These are phyloP conservation scores for Tenualosa ilisha DNA, from an alignment of 2,797 vertebrate species.

Conservation along the genomic window DNA sequence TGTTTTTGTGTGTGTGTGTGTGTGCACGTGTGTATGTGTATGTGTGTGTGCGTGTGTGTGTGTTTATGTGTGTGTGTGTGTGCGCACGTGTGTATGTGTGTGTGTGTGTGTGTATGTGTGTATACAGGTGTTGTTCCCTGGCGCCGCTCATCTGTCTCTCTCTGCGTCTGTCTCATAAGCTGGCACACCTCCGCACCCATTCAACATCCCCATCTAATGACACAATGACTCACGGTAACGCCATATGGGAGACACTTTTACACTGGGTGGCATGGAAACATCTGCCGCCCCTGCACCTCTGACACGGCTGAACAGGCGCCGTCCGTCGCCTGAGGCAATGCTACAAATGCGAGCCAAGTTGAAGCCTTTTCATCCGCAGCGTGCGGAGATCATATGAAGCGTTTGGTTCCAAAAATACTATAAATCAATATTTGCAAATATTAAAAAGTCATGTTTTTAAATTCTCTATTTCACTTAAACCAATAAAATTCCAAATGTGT, in stretches of 20 bases:
- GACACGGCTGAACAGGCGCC: not conserved
- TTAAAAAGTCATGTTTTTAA: too few species aligned
- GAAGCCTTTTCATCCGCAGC: not conserved
- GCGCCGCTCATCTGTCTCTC: not conserved
- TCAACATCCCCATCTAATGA: not conserved
- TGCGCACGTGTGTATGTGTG: not conserved
- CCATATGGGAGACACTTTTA: not conserved
- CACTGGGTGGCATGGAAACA: not conserved
- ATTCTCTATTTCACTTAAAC: too few species aligned
- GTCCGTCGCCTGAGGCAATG: not conserved
- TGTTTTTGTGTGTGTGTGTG: not conserved
- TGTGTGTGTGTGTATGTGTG: not conserved
- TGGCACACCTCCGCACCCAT: not conserved
- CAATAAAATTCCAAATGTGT: too few species aligned
- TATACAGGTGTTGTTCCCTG: not conserved
- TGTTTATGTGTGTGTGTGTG: not conserved
- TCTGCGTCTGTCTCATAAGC: not conserved
- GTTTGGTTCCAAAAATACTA: too few species aligned
- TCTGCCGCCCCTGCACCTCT: not conserved
- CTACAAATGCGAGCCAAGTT: not conserved
- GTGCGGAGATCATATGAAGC: not conserved
- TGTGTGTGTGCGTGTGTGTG: not conserved
- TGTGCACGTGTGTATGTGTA: not conserved
- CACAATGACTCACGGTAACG: not conserved
- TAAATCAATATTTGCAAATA: too few species aligned